Base-by-base conservation (phyloP, 2,797 vertebrate species). In the Rhinatrema bivittatum region DNA sequence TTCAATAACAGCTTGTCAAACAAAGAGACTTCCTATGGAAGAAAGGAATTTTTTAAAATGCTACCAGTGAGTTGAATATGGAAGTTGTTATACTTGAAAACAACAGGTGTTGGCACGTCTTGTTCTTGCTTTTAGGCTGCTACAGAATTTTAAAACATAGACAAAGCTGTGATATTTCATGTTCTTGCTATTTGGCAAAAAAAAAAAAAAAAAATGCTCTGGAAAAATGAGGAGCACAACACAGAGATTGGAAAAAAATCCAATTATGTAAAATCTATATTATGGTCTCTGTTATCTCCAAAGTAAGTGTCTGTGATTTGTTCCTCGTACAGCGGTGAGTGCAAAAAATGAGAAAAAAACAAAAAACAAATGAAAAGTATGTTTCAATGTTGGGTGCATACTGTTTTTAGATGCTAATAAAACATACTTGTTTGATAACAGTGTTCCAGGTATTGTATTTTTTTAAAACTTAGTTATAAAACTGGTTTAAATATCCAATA, bases 391-490 rank as follows among this genome's bases (percentile, higher is more conserved):
- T 85, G 83, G 89, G 82, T 93, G 87, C 87, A 88, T 87, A 87
- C 82, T 97, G 90, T 94, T 94, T 86, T 93, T 97, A 96, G 94
- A 89, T 91, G 90, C 86, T 93, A 98, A 99, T 98, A 98, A 99
- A 99, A 88, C 90, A 92, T 92, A 81, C 35, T 89, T 94, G 86
- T 94, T 93, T 97, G 88, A 91, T 91, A 85, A 90, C 90, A 86
- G 87, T 89, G 88, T 89, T 94, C 92, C 94, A 97, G 93, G 87
- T 91, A 86, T 90, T 96, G 87, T 88, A 90, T 93, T 97, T 94
- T 94, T 86, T 78, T 12, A 68, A 68, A 75, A 42, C 60, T n/a
- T n/a, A n/a, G n/a, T n/a, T 78, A 62, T 60, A 76, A 77, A n/a
- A 60, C 50, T 72, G 71, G 60, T 56, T 74, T n/a, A n/a, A n/a